Conservation (phyloP, 2,113 vertebrate genomes). For the Colaptes auratus region DNA sequence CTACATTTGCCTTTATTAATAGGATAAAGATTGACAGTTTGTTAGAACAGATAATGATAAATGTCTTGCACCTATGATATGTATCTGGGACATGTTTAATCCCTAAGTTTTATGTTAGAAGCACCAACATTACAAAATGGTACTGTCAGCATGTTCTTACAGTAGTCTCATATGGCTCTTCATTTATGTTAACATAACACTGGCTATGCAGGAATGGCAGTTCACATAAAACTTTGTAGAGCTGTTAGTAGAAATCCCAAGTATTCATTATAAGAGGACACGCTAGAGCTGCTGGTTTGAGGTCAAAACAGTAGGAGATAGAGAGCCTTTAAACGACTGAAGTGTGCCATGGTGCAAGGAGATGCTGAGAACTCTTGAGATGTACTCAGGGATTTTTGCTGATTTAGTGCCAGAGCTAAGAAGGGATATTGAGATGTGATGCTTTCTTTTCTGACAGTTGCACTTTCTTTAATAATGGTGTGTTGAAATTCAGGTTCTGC, state of each 20-base stretch:
- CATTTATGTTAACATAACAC: neutral
- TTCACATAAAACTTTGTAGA: neutral
- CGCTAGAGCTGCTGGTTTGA: neutral
- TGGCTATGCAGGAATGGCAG: neutral
- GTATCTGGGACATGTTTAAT: conserved; percentile 36
- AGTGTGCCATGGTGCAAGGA: neutral
- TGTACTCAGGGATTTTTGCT: neutral
- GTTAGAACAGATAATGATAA: conserved; percentile 26
- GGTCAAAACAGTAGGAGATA: neutral
- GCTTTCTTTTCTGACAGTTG: rapidly evolving
- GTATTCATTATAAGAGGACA: neutral
- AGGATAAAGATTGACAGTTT: conserved; percentile 8
- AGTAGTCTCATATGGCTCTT: neutral
- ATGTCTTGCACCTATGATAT: conserved; percentile 10
- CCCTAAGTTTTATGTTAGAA: conserved; percentile 33
- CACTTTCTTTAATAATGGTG: neutral
- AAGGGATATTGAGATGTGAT: neutral
- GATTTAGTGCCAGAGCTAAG: neutral
- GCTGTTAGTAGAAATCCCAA: neutral
- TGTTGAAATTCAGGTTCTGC: neutral
- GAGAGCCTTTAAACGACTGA: neutral
- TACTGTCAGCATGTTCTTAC: neutral
- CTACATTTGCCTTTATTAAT: conserved; percentile 16
- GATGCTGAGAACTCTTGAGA: neutral
- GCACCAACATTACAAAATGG: neutral